These are phyloP conservation scores for Gadopsis marmoratus DNA, from an alignment of 2,797 vertebrate genomes.

Conservation along the genomic window DNA sequence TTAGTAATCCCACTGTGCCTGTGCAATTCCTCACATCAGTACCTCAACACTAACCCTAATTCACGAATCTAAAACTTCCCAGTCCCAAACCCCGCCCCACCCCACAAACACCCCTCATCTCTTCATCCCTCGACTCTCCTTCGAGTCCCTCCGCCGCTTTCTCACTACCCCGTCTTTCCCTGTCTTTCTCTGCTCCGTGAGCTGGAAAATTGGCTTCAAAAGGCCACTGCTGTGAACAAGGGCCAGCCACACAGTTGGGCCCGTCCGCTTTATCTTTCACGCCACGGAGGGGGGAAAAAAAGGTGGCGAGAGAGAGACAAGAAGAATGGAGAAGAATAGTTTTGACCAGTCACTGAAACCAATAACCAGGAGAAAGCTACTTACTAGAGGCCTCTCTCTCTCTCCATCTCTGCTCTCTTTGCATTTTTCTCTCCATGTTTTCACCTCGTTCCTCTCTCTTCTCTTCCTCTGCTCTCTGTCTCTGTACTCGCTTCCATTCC, in stretches of 20 bases:
- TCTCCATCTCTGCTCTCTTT: conserved; percentile 48
- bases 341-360: conserved; percentile 89
- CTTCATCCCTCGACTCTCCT: conserved; percentile 69
- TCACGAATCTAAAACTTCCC: conserved; percentile 80
- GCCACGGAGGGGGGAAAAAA: conserved; percentile 74
- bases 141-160: conserved; percentile 67
- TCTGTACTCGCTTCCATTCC: conserved; percentile 46
- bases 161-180: conserved; percentile 72
- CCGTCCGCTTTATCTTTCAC: conserved; percentile 87
- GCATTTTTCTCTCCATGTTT: conserved; percentile 41
- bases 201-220: conserved; percentile 91
- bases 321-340: conserved; percentile 86
- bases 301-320: conserved; percentile 73
- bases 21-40: conserved; percentile 72
- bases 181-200: conserved; percentile 87
- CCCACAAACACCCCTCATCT: conserved; percentile 46
- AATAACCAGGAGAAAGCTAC: conserved; percentile 87
- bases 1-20: conserved; percentile 52
- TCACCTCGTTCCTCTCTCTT: conserved; percentile 8
- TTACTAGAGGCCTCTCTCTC: conserved; percentile 76
- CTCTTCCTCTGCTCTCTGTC: neutral
- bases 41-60: conserved; percentile 70
- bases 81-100: conserved; percentile 14
- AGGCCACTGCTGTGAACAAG: conserved; percentile 89
- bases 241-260: conserved; percentile 87